A percentile compares a stretch with the other conserved stretches of the same genome.
Conservation (phyloP, 2,113 vertebrate genomes). For the Hyla sarda region DNA sequence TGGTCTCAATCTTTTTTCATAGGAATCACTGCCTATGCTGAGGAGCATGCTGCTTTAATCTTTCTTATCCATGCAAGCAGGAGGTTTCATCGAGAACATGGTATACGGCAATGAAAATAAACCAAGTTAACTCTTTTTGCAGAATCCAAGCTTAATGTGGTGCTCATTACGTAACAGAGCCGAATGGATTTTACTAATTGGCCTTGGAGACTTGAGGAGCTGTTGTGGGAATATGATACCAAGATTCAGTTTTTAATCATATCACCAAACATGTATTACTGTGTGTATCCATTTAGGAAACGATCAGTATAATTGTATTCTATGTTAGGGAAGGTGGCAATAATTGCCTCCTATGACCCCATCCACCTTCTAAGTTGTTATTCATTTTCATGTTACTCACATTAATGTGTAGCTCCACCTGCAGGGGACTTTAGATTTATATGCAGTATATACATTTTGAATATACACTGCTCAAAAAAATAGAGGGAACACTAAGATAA, state of each 20-base stretch:
- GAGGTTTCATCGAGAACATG: slow-evolving; percentile 40
- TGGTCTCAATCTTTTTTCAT: neutral
- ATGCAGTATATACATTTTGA: no score
- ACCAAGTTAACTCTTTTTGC: neutral
- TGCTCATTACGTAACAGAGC: slow-evolving; percentile 38
- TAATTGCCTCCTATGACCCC: neutral
- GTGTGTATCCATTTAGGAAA: neutral
- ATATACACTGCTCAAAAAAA: no score
- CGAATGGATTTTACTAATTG: slow-evolving; percentile 35
- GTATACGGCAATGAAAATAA: slow-evolving; percentile 4
- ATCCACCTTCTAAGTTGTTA: no score
- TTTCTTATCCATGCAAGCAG: slow-evolving; percentile 26
- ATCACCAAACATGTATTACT: neutral
- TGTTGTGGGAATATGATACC: slow-evolving; percentile 14
- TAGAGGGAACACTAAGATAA: no score
- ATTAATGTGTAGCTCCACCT: no score
- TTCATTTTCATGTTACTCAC: no score
- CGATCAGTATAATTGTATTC: neutral
- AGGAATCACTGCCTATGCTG: neutral
- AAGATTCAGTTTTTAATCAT: slow-evolving; percentile 18
- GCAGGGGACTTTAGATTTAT: no score
- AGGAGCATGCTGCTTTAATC: slow-evolving; percentile 15
- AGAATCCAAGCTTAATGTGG: slow-evolving; percentile 14
- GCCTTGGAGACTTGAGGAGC: slow-evolving; percentile 18
- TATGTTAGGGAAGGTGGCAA: neutral